phyloP scores from a whole-genome alignment of 2,888 invertebrate genomes.

The Torymus auratus region DNA sequence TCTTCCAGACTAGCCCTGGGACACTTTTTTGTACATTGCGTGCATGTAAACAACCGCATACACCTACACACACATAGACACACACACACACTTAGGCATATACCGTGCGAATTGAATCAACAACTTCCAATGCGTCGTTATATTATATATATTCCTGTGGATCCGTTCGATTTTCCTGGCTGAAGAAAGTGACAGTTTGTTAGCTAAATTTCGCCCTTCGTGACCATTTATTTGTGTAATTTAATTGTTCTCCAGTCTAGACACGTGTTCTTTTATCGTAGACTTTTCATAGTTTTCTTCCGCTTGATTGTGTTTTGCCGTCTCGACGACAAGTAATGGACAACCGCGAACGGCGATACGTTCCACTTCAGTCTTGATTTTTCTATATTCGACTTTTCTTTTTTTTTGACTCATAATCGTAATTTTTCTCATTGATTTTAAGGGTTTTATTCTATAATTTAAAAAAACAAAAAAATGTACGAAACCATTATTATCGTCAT shows the following conservation, averaged over 20 bases:
- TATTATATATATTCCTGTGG: conserved; percentile 20
- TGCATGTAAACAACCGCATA: conserved; percentile 46
- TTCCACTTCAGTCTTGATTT: conserved; percentile 38
- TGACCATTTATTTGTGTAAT: conserved; percentile 42
- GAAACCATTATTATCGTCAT: conserved; percentile 55
- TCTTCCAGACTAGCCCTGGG: conserved; percentile 54
- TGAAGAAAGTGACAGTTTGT: neutral
- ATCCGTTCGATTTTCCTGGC: conserved; percentile 46
- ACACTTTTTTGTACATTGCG: conserved; percentile 56
- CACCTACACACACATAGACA: no score
- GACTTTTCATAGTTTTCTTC: conserved; percentile 31
- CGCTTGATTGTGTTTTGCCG: conserved; percentile 34
- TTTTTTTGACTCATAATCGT: conserved; percentile 36
- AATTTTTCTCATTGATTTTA: conserved; percentile 47
- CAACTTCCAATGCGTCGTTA: conserved; percentile 23
- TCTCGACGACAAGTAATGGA: conserved; percentile 25
- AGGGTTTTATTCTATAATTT: conserved; percentile 56
- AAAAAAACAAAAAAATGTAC: conserved; percentile 55
- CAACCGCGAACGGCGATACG: conserved; percentile 39
- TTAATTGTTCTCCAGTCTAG: conserved; percentile 50
- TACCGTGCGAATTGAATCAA: conserved; percentile 29
- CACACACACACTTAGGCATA: neutral
- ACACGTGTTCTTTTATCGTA: conserved; percentile 51
- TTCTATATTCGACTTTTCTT: conserved; percentile 10
- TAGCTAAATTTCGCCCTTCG: conserved; percentile 28